A percentile compares a stretch with the other conserved stretches of the same genome.
phyloP scores from a whole-genome alignment of 2,113 vertebrate species.

The Alligator mississippiensis region DNA sequence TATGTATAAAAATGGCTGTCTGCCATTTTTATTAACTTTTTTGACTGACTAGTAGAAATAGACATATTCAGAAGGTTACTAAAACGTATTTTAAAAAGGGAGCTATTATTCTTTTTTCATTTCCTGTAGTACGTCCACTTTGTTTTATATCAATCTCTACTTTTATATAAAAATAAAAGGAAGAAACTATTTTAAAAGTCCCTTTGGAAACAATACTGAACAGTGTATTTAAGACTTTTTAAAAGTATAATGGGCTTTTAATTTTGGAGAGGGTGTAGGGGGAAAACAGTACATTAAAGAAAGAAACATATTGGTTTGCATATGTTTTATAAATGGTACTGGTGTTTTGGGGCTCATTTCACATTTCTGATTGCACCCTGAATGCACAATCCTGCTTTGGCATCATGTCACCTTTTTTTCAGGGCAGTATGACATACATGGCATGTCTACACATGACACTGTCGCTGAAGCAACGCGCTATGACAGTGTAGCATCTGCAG shows the following conservation, averaged over 20 bases:
- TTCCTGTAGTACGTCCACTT: neutral
- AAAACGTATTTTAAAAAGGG: neutral
- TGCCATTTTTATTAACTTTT: neutral
- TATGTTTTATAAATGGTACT: neutral
- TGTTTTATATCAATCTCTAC: neutral
- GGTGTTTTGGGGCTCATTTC: neutral
- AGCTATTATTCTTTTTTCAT: neutral
- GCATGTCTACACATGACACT: too few species aligned
- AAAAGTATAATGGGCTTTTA: neutral
- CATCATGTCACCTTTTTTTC: neutral
- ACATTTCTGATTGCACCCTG: neutral
- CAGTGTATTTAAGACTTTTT: neutral
- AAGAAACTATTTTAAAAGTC: neutral
- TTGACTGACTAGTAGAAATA: neutral
- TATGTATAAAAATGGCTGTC: neutral
- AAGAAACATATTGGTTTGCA: neutral
- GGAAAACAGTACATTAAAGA: too few species aligned
- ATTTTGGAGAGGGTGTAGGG: too few species aligned
- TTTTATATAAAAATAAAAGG: neutral
- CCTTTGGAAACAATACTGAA: neutral
- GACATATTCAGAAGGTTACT: fast-evolving
- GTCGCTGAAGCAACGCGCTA: too few species aligned
- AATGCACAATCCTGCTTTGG: neutral
- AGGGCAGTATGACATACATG: neutral
- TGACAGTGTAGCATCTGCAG: too few species aligned